A percentile compares a stretch with the other conserved stretches of the same genome.
Conservation (phyloP, 2,113 vertebrate genomes). For the Gopherus evgoodei region DNA sequence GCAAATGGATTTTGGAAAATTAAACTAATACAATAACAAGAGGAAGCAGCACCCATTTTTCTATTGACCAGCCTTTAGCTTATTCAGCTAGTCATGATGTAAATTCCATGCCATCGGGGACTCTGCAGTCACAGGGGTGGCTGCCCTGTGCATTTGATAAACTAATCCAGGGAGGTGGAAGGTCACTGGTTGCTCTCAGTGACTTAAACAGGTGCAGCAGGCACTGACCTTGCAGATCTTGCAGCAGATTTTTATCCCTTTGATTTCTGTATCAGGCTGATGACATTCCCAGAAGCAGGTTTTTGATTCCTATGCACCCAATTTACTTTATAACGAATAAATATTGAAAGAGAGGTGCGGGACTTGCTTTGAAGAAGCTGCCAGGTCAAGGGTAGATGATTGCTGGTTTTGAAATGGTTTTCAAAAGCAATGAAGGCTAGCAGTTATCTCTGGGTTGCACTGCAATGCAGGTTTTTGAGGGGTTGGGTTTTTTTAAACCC, state of each 20-base stretch:
- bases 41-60: background rate
- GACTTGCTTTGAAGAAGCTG: constrained; percentile 74
- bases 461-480: background rate
- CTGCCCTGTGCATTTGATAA: background rate
- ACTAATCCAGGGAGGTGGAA: background rate
- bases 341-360: constrained; percentile 67
- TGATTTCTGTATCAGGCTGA: constrained; percentile 31
- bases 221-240: constrained; percentile 57
- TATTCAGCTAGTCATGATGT: background rate
- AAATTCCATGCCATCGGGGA: background rate
- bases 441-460: constrained; percentile 39
- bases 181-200: background rate
- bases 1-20: background rate
- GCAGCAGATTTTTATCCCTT: background rate
- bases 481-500: background rate
- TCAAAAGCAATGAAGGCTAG: background rate
- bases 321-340: constrained; percentile 50
- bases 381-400: constrained; percentile 54
- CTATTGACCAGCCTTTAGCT: background rate
- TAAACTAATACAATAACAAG: background rate
- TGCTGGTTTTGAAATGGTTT: constrained; percentile 41
- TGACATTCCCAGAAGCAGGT: constrained; percentile 54
- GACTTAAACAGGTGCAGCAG: accelerated
- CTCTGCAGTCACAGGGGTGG: background rate
- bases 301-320: constrained; percentile 34